Evolutionary conservation across 1,140 invertebrate species (phyloP).

Genomic region (Lucilia sericata): DNA sequence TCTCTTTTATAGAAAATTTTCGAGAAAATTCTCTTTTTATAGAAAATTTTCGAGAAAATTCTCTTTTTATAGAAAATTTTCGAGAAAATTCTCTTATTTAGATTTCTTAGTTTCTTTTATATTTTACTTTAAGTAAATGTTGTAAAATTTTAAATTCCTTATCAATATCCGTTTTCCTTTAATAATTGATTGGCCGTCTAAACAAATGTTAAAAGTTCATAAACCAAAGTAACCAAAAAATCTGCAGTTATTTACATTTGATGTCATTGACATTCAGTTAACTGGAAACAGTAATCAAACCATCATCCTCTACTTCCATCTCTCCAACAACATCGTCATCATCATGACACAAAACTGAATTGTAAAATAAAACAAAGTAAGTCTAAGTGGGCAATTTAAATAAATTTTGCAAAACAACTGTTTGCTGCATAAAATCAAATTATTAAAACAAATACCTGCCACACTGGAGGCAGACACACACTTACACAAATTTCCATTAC

Average conservation of each 20-base stretch:
- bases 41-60: no score
- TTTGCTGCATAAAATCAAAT: constrained; percentile 9
- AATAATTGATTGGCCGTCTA: background rate
- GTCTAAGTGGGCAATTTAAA: constrained; percentile 5
- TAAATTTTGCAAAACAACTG: background rate
- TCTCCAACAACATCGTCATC: background rate
- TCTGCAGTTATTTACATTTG: background rate
- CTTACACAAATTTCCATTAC: background rate
- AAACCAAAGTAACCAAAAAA: background rate
- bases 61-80: no score
- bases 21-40: no score
- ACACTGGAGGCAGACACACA: background rate
- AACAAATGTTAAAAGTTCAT: background rate
- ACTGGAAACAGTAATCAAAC: background rate
- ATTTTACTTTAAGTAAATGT: no score
- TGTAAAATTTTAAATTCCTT: no score
- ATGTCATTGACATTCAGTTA: background rate
- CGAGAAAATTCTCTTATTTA: no score
- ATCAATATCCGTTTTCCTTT: background rate
- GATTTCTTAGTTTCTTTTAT: no score
- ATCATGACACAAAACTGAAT: no score
- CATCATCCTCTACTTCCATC: background rate
- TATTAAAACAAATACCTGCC: constrained; percentile 11
- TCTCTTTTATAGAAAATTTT: no score
- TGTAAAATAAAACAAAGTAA: background rate